phyloP scores from a whole-genome alignment of 2,797 vertebrate species.

The Protonibea diacanthus region DNA sequence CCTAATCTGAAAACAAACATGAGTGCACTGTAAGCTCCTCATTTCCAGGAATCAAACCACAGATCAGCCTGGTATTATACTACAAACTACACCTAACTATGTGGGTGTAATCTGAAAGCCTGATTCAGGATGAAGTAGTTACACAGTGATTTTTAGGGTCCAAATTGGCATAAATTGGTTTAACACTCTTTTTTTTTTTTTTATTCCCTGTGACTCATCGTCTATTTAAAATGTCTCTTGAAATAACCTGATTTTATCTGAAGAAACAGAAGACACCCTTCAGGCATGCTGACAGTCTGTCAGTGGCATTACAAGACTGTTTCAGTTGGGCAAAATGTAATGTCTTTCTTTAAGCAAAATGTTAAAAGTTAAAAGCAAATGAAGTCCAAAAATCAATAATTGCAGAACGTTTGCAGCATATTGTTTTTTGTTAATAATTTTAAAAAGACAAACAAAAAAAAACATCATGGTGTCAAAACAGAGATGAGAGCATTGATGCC shows the following conservation, averaged over 20 bases:
- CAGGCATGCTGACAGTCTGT: not conserved
- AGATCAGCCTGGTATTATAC: conserved; percentile 29
- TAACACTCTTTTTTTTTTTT: conserved; percentile 14
- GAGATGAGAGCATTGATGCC: too few relatives aligned
- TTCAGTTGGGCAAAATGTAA: not conserved
- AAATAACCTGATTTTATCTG: not conserved
- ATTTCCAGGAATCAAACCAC: conserved; percentile 45
- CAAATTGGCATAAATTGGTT: conserved; percentile 28
- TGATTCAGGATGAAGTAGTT: conserved; percentile 27
- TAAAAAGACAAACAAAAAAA: too few relatives aligned
- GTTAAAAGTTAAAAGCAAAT: not conserved
- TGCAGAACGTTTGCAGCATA: not conserved
- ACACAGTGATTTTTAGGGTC: conserved; percentile 4
- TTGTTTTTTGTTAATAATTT: too few relatives aligned
- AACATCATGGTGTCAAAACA: too few relatives aligned
- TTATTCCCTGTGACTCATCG: not conserved
- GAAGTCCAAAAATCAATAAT: not conserved
- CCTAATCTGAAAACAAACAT: conserved; percentile 41
- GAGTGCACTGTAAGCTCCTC: conserved; percentile 25
- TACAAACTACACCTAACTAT: conserved; percentile 2
- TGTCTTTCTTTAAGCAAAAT: not conserved
- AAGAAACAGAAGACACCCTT: not conserved
- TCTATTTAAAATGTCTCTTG: not conserved
- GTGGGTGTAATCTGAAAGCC: conserved; percentile 24
- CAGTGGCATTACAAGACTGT: not conserved